Base-by-base conservation (phyloP, 2,888 invertebrate genomes). In the Ptychoptera contaminata region DNA sequence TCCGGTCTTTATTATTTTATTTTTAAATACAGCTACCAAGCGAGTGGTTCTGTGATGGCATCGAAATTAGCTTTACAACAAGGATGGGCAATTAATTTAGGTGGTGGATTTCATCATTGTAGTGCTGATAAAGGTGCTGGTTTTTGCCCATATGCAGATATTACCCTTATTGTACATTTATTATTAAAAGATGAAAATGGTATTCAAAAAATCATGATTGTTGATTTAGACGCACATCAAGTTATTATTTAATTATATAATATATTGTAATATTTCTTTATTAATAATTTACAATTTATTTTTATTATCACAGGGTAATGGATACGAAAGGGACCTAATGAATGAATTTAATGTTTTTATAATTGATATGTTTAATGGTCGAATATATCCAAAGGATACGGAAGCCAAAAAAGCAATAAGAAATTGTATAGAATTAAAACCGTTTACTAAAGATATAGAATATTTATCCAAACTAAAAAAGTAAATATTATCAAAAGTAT, bases 141-240 rank as follows among this genome's bases (percentile, higher is more conserved):
- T 1, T 92, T 92, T 67, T 92, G 91, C 63, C 78, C 82, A 0
- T 92, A 91, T 58, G 91, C 91, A 0, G 90, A 90, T 58, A 88
- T 92, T 41, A 83, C 87, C 0, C 67, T 92, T 51, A 67, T 86
- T 9, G 72, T 91, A 38, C 69, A 73, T 46, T 79, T 78, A 57
- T 64, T 87, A 10, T 71, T 84, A 50, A 63, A 69, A 16, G 60
- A 67, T 50, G 68, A 72, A 46, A 58, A 69, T 2, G 58, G 60
- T 41, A 71, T 82, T 30, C 72, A 75, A 61, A 82, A 71, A 36
- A 75, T 79, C 2, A 83, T 92, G 84, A 88, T 92, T 55, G 74
- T 92, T 8, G 92, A 92, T 63, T 69, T 92, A 57, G 91, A 92
- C 67, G 91, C 91, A 3, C 92, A 92, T 67, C 91, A 92, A 74